Evolutionary conservation across 1,140 invertebrate genomes (phyloP), one percentile per base, ranked within the genome.

Genomic region (Drosophila erecta): DNA sequence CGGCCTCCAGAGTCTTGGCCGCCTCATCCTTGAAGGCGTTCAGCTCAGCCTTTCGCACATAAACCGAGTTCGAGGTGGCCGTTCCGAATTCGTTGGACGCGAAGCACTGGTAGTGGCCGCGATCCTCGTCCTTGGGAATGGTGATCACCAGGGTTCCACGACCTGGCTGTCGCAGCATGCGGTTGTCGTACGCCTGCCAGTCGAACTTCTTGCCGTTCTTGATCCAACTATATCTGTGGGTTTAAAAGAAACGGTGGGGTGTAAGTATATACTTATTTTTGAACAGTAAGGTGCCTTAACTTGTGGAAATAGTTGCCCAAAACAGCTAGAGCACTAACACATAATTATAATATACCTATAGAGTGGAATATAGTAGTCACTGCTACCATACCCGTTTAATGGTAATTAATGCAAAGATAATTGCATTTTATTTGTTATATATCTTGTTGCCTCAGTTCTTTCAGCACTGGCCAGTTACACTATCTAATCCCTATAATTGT

Each of bases 81-180:
- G 95, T 96, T 46, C 99, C 99, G 94, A 97, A 98, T 81, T 97
- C 96, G 91, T 99, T 99, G 79, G 95, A 94, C 0, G 98, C 98
- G 92, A 98, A 98, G 93, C 99, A 99, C 91, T 99, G 98, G 93
- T 99, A 99, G 78, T 99, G 96, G 33, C 98, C 98, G 30, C 98
- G 94, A 93, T 99, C 98, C 90, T 98, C 98, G 80, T 98, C 96
- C 56, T 95, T 94, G 0, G 98, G 98, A 71, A 94, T 94, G 38
- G 96, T 96, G 57, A 99, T 96, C 5, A 98, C 96, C 11, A 99
- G 93, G 0, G 98, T 98, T 58, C 98, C 98, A 74, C 97, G 94
- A 2, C 97, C 97, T 0, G 97, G 96, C 78, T 98, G 97, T 90
- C 98, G 97, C 2, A 96, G 96, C 91, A 99, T 98, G 73, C 98